These are phyloP conservation scores for Astyanax mexicanus DNA, from an alignment of 2,797 vertebrate genomes.

Conservation along the genomic window DNA sequence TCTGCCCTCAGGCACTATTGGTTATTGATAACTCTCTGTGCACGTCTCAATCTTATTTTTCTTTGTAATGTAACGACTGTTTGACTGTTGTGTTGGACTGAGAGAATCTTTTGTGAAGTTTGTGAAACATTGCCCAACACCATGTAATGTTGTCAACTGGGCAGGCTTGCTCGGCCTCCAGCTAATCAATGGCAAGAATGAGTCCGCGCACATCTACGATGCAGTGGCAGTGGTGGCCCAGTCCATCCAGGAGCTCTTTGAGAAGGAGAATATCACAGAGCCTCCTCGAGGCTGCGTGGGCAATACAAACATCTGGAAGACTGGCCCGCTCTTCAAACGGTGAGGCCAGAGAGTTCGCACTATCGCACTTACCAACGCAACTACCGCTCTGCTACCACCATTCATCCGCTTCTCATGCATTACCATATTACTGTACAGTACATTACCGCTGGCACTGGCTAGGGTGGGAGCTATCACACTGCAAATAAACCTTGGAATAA, in stretches of 20 bases:
- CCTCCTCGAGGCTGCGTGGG: slow-evolving; percentile 89
- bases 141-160: slow-evolving; percentile 53
- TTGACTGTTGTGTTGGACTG: slow-evolving; percentile 38
- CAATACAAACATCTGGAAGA: slow-evolving; percentile 94
- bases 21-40: slow-evolving; percentile 40
- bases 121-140: slow-evolving; percentile 40
- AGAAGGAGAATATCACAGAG: slow-evolving; percentile 92
- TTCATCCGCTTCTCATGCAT: slow-evolving; percentile 54
- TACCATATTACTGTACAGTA: no score
- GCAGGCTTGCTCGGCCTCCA: slow-evolving; percentile 89
- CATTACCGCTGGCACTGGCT: slow-evolving; percentile 41
- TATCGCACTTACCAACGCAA: slow-evolving; percentile 1
- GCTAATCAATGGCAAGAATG: slow-evolving; percentile 90
- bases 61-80: slow-evolving; percentile 13
- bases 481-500: slow-evolving; percentile 52
- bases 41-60: slow-evolving; percentile 42
- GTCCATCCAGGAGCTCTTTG: slow-evolving; percentile 88
- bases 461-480: slow-evolving; percentile 43
- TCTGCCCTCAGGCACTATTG: slow-evolving; percentile 44
- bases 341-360: slow-evolving; percentile 61
- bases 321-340: slow-evolving; percentile 90
- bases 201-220: slow-evolving; percentile 89
- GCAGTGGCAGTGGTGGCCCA: slow-evolving; percentile 87
- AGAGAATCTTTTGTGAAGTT: slow-evolving; percentile 26
- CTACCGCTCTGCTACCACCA: slow-evolving; percentile 20